These are phyloP conservation scores for Actinopyga echinites DNA, from an alignment of 53 echinoderm and acorn worm species.

Conservation along the genomic window DNA sequence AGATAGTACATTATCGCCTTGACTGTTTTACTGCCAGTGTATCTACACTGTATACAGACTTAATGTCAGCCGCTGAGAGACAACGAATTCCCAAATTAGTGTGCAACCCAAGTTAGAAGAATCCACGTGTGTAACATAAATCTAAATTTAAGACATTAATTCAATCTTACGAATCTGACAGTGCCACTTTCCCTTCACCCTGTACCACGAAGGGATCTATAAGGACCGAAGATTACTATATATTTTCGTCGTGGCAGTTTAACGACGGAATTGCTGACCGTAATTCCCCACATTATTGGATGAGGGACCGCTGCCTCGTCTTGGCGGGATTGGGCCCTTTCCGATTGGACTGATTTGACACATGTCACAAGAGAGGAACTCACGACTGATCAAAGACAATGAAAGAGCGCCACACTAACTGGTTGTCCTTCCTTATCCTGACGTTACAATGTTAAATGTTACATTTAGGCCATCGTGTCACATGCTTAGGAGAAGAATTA, in stretches of 20 bases:
- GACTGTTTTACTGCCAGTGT: conserved; percentile 23
- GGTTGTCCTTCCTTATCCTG: too few species aligned
- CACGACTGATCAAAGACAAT: too few species aligned
- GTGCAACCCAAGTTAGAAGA: not conserved
- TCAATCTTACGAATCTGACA: conserved; percentile 11
- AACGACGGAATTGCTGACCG: conserved; percentile 8
- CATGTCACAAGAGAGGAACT: too few species aligned
- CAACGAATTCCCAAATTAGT: conserved; percentile 33
- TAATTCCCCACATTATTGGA: conserved; percentile 25
- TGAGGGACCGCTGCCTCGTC: not conserved
- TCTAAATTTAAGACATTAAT: conserved; percentile 25
- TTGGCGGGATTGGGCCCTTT: not conserved
- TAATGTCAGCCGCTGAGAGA: conserved; percentile 35
- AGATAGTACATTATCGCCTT: conserved; percentile 27
- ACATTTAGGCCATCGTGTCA: too few species aligned
- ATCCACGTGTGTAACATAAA: conserved; percentile 36
- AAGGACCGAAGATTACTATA: conserved; percentile 3
- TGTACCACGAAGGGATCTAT: not conserved
- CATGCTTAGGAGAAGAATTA: too few species aligned
- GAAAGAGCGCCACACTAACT: too few species aligned
- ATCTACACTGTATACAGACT: conserved; percentile 24
- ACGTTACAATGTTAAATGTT: too few species aligned
- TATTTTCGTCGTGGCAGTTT: conserved; percentile 29
- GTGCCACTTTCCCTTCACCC: not conserved
- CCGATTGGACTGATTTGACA: not conserved